A percentile compares a stretch with the other conserved stretches of the same genome.
Conservation (phyloP, 2,888 invertebrate species). For the Drosophila nr. medialis region DNA sequence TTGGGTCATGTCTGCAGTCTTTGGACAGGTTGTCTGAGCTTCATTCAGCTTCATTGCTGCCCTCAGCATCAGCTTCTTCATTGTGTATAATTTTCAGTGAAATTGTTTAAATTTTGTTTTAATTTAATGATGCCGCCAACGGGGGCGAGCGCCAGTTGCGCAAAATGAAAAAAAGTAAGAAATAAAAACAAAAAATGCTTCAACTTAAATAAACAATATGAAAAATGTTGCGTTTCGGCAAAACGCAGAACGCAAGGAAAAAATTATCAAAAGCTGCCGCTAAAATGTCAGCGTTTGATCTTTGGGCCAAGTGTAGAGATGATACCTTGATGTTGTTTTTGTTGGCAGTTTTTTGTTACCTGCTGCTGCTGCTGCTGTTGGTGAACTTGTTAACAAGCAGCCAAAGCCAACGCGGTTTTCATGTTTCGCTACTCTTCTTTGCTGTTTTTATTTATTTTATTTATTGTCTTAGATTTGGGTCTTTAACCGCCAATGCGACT, state of each 20-base stretch:
- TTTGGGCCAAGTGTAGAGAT: constrained; percentile 65
- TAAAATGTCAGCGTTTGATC: constrained; percentile 80
- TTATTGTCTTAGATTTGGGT: constrained; percentile 77
- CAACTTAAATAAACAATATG: constrained; percentile 66
- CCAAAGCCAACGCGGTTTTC: constrained; percentile 61
- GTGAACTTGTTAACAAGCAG: constrained; percentile 77
- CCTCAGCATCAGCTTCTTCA: constrained; percentile 54
- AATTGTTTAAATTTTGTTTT: constrained; percentile 81
- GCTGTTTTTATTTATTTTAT: constrained; percentile 41
- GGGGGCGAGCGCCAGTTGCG: constrained; percentile 72
- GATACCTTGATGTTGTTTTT: constrained; percentile 39
- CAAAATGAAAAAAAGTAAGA: constrained; percentile 34
- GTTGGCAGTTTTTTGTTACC: constrained; percentile 51
- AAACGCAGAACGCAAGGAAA: constrained; percentile 37
- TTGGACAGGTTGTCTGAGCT: constrained; percentile 60
- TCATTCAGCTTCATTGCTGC: constrained; percentile 52
- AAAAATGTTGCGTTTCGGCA: constrained; percentile 71
- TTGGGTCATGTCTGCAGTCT: constrained; percentile 43
- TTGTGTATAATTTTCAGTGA: constrained; percentile 78
- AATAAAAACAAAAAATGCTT: constrained; percentile 27
- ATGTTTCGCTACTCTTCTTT: constrained; percentile 66
- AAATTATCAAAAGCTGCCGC: constrained; percentile 80
- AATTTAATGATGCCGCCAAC: constrained; percentile 78
- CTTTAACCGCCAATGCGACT: constrained; percentile 37
- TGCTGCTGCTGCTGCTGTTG: constrained; percentile 61